phyloP scores from a whole-genome alignment of 2,797 vertebrate genomes.

The Myiothlypis coronata region DNA sequence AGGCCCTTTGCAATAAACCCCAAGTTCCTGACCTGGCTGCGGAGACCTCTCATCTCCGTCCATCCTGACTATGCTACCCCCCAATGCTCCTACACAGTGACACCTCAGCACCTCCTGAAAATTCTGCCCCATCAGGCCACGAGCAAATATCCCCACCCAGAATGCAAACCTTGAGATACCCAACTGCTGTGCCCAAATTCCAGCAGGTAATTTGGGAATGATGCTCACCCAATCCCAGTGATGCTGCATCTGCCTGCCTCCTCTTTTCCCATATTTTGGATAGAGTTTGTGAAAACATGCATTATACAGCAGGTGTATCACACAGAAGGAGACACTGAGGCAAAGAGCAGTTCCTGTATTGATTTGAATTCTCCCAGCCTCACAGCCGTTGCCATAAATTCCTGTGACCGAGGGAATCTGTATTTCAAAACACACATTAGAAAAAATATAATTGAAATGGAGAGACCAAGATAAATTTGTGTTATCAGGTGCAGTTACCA shows the following conservation, averaged over 20 bases:
- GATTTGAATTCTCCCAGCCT: constrained; percentile 30
- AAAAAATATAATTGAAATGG: constrained; percentile 65
- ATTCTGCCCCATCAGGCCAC: neutral
- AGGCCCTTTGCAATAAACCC: too few relatives aligned
- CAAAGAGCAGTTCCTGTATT: neutral
- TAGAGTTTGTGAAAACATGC: neutral
- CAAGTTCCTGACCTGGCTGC: too few relatives aligned
- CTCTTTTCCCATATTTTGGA: neutral
- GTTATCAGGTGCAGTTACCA: constrained; percentile 66
- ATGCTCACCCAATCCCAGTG: neutral
- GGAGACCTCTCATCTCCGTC: too few relatives aligned
- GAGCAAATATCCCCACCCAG: neutral
- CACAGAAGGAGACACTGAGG: neutral
- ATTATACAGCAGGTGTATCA: neutral
- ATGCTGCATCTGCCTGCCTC: neutral
- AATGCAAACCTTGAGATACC: neutral
- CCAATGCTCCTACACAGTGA: too few relatives aligned
- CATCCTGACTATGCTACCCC: too few relatives aligned
- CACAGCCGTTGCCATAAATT: neutral
- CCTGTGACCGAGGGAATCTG: constrained; percentile 31
- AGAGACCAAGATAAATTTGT: constrained; percentile 63
- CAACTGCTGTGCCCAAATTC: neutral
- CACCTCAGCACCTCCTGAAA: neutral
- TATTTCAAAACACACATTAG: constrained; percentile 65
- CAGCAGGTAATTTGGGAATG: neutral